phyloP scores from a whole-genome alignment of 2,797 vertebrate genomes.

The Platalea minor region DNA sequence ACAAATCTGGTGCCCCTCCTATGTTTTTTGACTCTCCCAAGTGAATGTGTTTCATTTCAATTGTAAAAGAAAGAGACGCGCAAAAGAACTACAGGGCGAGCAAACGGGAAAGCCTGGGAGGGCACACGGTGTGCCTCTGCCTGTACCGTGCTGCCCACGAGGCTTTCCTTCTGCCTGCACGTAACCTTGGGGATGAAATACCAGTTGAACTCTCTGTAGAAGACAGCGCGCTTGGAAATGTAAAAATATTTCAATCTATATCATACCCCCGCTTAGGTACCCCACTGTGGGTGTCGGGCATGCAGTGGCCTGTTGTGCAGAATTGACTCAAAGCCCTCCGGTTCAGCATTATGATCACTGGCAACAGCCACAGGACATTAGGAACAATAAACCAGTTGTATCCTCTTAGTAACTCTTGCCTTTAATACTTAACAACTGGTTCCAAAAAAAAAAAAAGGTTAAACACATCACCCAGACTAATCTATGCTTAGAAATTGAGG shows the following conservation, averaged over 20 bases:
- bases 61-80: neutral
- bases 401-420: neutral
- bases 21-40: neutral
- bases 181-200: neutral
- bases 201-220: neutral
- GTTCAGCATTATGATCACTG: neutral
- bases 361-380: neutral
- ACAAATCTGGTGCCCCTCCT: neutral
- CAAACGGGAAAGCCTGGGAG: fast-evolving
- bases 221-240: neutral
- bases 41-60: neutral
- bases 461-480: neutral
- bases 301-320: neutral
- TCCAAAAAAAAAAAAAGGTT: neutral
- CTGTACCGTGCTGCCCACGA: neutral
- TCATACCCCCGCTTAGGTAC: fast-evolving
- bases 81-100: neutral
- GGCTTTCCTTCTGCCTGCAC: neutral
- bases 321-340: neutral
- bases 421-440: neutral
- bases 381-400: neutral
- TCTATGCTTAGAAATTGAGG: neutral
- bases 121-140: neutral
- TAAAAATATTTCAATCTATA: neutral
- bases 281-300: fast-evolving